A percentile compares a stretch with the other conserved stretches of the same genome.
phyloP scores from a whole-genome alignment of 2,797 vertebrate genomes.

The Pyrrhura leucotis region DNA sequence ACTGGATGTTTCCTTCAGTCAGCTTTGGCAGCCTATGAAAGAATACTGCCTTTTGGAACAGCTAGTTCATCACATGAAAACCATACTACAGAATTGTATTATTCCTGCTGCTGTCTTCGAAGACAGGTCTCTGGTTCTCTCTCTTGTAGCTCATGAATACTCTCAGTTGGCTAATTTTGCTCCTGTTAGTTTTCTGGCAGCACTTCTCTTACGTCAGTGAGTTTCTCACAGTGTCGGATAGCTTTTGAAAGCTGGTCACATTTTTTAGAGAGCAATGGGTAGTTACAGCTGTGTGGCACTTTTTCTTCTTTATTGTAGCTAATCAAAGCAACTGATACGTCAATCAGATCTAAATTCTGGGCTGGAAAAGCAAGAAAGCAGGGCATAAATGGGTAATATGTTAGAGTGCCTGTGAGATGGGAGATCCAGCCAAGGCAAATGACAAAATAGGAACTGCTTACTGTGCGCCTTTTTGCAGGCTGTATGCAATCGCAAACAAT shows the following conservation, averaged over 20 bases:
- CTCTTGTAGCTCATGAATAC: neutral
- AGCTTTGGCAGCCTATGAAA: slow-evolving; percentile 48
- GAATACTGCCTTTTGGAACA: neutral
- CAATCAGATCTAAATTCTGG: neutral
- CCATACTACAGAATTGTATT: neutral
- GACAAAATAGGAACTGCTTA: neutral
- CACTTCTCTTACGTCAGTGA: neutral
- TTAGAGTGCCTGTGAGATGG: neutral
- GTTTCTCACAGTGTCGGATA: neutral
- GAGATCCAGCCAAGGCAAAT: neutral
- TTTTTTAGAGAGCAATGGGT: neutral
- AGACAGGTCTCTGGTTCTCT: neutral
- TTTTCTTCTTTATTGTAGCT: neutral
- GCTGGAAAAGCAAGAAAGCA: neutral
- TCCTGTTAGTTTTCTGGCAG: slow-evolving; percentile 31
- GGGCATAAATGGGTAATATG: neutral
- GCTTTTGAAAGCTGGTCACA: slow-evolving; percentile 20
- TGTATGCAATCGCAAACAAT: neutral
- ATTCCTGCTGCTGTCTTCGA: slow-evolving; percentile 17
- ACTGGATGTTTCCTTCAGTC: slow-evolving; percentile 45
- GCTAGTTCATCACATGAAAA: slow-evolving; percentile 25
- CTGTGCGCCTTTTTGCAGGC: neutral
- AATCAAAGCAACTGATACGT: neutral
- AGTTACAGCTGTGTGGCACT: neutral
- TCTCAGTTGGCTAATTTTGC: slow-evolving; percentile 28